Evolutionary conservation across 2,888 invertebrate genomes (phyloP).

Genomic region (Rhorus exstirpatorius): DNA sequence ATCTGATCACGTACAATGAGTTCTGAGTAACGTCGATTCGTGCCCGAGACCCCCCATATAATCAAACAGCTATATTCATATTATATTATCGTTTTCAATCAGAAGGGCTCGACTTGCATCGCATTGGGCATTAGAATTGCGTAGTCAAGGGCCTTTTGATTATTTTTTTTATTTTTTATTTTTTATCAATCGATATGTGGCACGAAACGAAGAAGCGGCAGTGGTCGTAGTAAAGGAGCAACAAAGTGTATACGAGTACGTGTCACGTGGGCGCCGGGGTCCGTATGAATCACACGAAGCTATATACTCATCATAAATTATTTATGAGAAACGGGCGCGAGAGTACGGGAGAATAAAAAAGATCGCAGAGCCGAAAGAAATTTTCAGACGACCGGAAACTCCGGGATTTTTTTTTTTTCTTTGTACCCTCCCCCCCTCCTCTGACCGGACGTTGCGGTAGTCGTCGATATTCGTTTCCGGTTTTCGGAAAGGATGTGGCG

Average conservation of each 20-base stretch:
- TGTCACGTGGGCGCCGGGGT: conserved; percentile 37
- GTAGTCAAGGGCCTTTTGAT: conserved; percentile 1
- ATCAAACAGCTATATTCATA: conserved; percentile 16
- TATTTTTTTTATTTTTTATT: too few species aligned
- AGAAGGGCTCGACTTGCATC: background rate
- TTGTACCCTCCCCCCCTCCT: background rate
- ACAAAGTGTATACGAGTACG: conserved; percentile 31
- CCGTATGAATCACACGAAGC: conserved; percentile 52
- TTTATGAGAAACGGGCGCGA: conserved; percentile 54
- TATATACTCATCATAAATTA: conserved; percentile 60
- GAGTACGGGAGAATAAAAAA: conserved; percentile 3
- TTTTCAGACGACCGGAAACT: conserved; percentile 60
- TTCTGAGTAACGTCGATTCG: conserved; percentile 61
- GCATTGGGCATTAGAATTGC: background rate
- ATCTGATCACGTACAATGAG: conserved; percentile 54
- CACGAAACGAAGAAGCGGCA: background rate
- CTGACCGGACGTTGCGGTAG: conserved; percentile 58
- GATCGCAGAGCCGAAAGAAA: conserved; percentile 36
- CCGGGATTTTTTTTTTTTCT: conserved; percentile 28
- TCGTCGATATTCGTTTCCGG: conserved; percentile 24
- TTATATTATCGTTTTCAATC: background rate
- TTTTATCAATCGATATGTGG: background rate
- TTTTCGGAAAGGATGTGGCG: conserved; percentile 4
- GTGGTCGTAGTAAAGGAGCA: background rate
- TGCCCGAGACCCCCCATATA: conserved; percentile 34